Base-by-base conservation (phyloP, 2,113 vertebrate species). In the Cervus canadensis region DNA sequence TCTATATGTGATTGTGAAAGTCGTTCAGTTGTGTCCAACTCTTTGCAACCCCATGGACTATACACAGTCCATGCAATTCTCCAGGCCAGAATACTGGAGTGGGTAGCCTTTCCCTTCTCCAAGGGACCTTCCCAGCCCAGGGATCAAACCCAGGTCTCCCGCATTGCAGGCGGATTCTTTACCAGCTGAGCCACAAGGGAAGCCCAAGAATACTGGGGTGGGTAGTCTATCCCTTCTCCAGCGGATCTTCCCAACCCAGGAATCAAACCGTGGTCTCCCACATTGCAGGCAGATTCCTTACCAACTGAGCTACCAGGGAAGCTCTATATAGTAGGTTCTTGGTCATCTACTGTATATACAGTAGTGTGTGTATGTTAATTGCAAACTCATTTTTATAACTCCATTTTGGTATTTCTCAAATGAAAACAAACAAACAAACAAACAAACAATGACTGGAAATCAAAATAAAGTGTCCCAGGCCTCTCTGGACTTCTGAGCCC, bases 181-280 rank as follows among this genome's bases (percentile, higher is more conserved):
- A 67, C 17, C 8, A 67, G n/a, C 64, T 36, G 17, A 67, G n/a
- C 8, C 17, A 67, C 64, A 36, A 21, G 64, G n/a, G 17, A 67
- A 67, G 33, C 64, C 64, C 16, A 36, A 67, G 7, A 67, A 67
- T 36, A 67, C 17, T 5, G 7, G 3, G 19, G 33, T 67, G 64
- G 17, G n/a, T 11, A 67, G n/a, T 33, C 64, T 67, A 67, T 36
- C 64, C 4, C 17, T 67, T 67, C 33, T 67, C 17, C n/a, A 36
- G 33, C 0, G 2, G 8, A 36, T 36, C 7, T 67, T 10, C 64
- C n/a, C n/a, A 21, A 21, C 33, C 8, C 8, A 67, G 64, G n/a
- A 67, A 67, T 67, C 4, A 0, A 67, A 36, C 64, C 0, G 0
- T 2, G 2, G n/a, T 67, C 17, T 36, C 33, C 17, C 64, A 36